These are phyloP conservation scores for fruit fly (Drosophila melanogaster) DNA, from an alignment of 1,140 invertebrate genomes.

Conservation along the genomic window DNA sequence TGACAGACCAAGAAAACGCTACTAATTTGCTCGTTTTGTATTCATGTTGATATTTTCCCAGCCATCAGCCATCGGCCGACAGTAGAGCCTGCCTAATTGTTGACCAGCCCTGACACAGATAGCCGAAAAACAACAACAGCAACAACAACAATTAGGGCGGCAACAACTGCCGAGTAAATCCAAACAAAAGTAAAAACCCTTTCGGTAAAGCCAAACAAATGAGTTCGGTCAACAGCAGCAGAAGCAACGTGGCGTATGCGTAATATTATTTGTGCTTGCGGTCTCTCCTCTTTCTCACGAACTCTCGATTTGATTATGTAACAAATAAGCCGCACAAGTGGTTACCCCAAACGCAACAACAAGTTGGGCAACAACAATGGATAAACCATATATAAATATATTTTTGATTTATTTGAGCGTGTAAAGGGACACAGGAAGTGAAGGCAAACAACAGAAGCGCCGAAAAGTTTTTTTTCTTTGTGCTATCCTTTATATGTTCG, in stretches of 20 bases:
- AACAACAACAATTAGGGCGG: slow-evolving; percentile 21
- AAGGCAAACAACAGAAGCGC: slow-evolving; percentile 67
- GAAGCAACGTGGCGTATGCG: slow-evolving; percentile 67
- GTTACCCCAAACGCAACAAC: slow-evolving; percentile 39
- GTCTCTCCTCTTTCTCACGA: slow-evolving; percentile 7
- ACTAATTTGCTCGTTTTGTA: slow-evolving; percentile 71
- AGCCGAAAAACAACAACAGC: slow-evolving; percentile 21
- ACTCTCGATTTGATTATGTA: slow-evolving; percentile 77
- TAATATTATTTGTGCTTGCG: slow-evolving; percentile 71
- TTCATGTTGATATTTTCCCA: slow-evolving; percentile 55
- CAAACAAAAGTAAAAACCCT: slow-evolving; percentile 44
- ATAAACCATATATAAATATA: slow-evolving; percentile 55
- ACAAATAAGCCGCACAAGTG: slow-evolving; percentile 79
- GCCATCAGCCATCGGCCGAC: slow-evolving; percentile 17
- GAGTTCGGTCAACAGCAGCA: slow-evolving; percentile 46
- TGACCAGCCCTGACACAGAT: slow-evolving; percentile 78
- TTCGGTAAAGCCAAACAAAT: slow-evolving; percentile 59
- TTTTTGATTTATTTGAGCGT: slow-evolving; percentile 81
- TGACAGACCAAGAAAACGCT: slow-evolving; percentile 66
- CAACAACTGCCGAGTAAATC: slow-evolving; percentile 45
- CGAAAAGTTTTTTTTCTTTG: slow-evolving; percentile 58
- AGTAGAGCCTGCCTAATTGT: slow-evolving; percentile 63
- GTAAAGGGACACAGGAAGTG: slow-evolving; percentile 65
- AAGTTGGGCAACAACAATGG: slow-evolving; percentile 25
- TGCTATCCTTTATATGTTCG: slow-evolving; percentile 8